Evolutionary conservation across 1,140 invertebrate genomes (phyloP), one percentile per base, ranked within the genome.

Genomic region (Teleopsis dalmanni): DNA sequence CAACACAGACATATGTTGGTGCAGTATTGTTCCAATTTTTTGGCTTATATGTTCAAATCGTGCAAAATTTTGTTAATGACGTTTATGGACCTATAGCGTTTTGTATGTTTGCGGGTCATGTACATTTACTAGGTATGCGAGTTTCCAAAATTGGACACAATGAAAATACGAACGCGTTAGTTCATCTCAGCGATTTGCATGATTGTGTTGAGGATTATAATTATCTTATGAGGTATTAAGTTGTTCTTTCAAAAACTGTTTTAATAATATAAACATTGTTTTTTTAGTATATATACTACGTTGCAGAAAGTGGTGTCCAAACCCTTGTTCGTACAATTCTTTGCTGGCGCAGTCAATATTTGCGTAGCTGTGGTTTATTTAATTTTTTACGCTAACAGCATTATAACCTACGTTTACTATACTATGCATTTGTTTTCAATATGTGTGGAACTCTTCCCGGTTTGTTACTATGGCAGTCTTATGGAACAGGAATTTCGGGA

Each of bases 391-490:
- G 60, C 50, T 2, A n/a, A 53, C 1, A 59, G 57, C 29, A n/a
- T 52, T 6, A 31, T 56, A 0, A 21, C 40, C 0, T 14, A 62
- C 16, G 16, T 50, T 2, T 66, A 66, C 35, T 53, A 66, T 47
- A 5, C 48, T 2, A 26, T 55, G 2, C 56, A 53, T 9, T 47
- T 66, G 23, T 21, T 34, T 0, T 54, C 62, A 8, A 41, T 61
- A 11, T 56, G 50, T 29, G 31, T 62, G 8, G 58, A 66, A 35
- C 35, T 66, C 3, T 66, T 60, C 48, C 60, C 63, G 21, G 56
- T 53, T 37, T 66, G 64, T 29, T 66, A 62, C 18, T 66, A 57
- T n/a, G 59, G 59, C 45, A 66, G 60, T 22, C 36, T 54, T 4
- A 48, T 66, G n/a, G 51, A 52, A 4, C 47, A 49, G 33, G 56